Conservation (phyloP, 1,140 invertebrate species). For the Octopus bimaculoides region DNA sequence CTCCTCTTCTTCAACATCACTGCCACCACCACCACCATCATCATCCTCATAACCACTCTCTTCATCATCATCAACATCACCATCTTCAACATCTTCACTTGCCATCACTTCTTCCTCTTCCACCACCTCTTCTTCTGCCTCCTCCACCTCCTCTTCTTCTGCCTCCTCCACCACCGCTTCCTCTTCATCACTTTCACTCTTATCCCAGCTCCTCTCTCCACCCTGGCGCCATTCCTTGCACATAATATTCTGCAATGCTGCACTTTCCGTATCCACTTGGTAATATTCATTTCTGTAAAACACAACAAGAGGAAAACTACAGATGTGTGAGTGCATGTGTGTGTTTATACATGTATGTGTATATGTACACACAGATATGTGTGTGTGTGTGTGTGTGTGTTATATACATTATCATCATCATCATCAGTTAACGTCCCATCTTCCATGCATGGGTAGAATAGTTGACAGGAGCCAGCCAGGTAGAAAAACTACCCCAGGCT, state of each 20-base stretch:
- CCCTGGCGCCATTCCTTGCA: background rate
- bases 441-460: no score
- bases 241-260: background rate
- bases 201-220: background rate
- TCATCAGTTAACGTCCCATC: no score
- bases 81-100: slow-evolving; percentile 2
- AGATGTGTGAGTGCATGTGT: no score
- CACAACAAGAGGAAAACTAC: background rate
- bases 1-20: background rate
- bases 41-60: background rate
- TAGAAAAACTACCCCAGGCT: no score
- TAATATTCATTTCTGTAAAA: slow-evolving; percentile 50
- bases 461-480: no score
- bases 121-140: background rate
- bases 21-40: background rate
- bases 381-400: no score
- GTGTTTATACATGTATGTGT: no score
- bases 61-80: slow-evolving; percentile 9
- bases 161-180: background rate
- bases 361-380: no score
- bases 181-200: background rate
- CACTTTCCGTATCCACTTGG: slow-evolving; percentile 25
- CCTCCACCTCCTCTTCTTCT: background rate
- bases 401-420: no score
- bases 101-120: background rate